Conservation (phyloP, 1,140 invertebrate species). For the Archivesica marissinica region DNA sequence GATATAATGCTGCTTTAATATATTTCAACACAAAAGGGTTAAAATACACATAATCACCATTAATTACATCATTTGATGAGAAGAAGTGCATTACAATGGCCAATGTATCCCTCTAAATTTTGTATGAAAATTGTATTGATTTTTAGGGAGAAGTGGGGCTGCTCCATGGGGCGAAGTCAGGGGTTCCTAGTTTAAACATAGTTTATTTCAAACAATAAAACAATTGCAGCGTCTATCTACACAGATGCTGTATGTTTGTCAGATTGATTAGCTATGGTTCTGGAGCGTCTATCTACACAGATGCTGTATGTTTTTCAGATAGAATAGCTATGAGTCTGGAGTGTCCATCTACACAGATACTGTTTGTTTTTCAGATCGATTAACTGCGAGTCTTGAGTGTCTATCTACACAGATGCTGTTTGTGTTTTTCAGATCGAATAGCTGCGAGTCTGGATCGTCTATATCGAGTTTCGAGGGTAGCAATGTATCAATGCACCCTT, state of each 20-base stretch:
- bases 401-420: constrained; percentile 34
- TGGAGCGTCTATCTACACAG: not conserved
- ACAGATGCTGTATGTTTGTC: not conserved
- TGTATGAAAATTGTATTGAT: too few relatives aligned
- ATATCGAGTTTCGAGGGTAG: constrained; percentile 28
- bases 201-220: constrained; percentile 7
- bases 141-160: too few relatives aligned
- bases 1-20: too few relatives aligned
- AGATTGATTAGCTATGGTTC: not conserved
- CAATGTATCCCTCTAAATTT: too few relatives aligned
- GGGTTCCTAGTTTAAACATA: not conserved
- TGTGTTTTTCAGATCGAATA: too few relatives aligned
- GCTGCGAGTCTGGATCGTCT: not conserved
- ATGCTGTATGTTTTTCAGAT: not conserved
- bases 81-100: too few relatives aligned
- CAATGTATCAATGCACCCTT: constrained; percentile 51
- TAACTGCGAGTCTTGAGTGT: constrained; percentile 9
- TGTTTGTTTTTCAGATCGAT: constrained; percentile 38
- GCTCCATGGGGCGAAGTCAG: too few relatives aligned
- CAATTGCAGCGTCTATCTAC: not conserved
- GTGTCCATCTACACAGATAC: not conserved
- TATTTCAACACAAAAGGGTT: too few relatives aligned
- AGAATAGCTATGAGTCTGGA: not conserved
- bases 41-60: too few relatives aligned
- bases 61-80: too few relatives aligned